Percentiles rank a stretch among this genome's conserved stretches.
Conservation (phyloP, 23 tunicate genomes). For the Phallusia fumigata region DNA sequence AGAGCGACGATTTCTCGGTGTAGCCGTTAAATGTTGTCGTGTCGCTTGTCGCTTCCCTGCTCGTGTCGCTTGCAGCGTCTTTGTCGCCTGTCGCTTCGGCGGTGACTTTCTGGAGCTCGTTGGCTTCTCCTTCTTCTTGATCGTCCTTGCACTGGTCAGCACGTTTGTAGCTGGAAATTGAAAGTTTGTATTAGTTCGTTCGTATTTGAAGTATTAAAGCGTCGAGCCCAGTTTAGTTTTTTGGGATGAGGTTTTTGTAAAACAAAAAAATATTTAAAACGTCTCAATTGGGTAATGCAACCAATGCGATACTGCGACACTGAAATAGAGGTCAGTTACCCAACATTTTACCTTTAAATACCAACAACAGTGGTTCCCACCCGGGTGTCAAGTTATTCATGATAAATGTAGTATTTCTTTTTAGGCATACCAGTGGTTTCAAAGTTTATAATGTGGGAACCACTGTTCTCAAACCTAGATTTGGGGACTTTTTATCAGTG, state of each 20-base stretch:
- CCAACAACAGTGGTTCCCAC: too few species aligned
- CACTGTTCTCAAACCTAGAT: too few species aligned
- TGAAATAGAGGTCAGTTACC: too few species aligned
- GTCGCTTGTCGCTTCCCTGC: neutral
- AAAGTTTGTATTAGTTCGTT: too few species aligned
- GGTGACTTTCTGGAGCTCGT: neutral
- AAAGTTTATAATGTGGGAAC: too few species aligned
- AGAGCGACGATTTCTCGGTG: neutral
- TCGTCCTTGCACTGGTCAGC: constrained; percentile 2
- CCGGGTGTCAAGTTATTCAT: too few species aligned
- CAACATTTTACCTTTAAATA: too few species aligned
- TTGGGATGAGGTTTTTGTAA: neutral
- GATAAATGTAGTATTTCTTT: too few species aligned
- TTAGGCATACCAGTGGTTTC: too few species aligned
- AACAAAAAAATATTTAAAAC: neutral
- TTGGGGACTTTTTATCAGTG: too few species aligned
- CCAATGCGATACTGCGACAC: neutral
- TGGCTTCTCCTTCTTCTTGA: neutral
- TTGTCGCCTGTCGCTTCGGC: neutral
- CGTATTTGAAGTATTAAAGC: neutral
- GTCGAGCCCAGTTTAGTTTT: neutral
- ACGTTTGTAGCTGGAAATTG: neutral
- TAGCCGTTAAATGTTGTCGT: neutral
- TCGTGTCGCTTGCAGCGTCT: neutral
- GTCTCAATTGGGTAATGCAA: neutral